Conservation (phyloP, 2,113 vertebrate genomes). For the Centropristis striata region DNA sequence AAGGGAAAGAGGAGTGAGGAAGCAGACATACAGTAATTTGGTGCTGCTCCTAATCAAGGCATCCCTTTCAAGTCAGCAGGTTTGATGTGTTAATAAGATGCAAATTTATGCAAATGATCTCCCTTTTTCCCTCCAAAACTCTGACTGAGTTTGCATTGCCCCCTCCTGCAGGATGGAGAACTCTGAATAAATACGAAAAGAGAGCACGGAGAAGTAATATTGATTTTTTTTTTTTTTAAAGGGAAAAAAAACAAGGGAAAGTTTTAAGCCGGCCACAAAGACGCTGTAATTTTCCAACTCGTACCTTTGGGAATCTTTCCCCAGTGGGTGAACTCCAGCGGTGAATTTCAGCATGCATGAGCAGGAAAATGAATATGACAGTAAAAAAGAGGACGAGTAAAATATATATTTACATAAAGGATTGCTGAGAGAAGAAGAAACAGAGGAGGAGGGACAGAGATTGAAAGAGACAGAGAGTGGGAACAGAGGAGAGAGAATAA, state of each 20-base stretch:
- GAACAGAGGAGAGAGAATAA: slow-evolving; percentile 36
- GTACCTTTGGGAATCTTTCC: slow-evolving; percentile 10
- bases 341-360: neutral
- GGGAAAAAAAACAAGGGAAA: neutral
- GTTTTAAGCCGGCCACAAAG: slow-evolving; percentile 25
- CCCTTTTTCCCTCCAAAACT: slow-evolving; percentile 63
- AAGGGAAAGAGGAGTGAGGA: slow-evolving; percentile 22
- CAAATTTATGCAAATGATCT: slow-evolving; percentile 81
- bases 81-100: slow-evolving; percentile 85
- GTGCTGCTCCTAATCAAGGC: slow-evolving; percentile 79
- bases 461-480: slow-evolving; percentile 26
- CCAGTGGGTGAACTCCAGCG: neutral
- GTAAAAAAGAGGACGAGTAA: slow-evolving; percentile 9
- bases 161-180: slow-evolving; percentile 44
- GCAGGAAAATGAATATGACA: neutral
- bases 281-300: neutral
- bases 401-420: slow-evolving; percentile 53
- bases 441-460: neutral
- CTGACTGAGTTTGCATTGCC: slow-evolving; percentile 44
- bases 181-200: slow-evolving; percentile 45
- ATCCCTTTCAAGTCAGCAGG: slow-evolving; percentile 79
- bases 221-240: slow-evolving; percentile 27
- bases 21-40: slow-evolving; percentile 63
- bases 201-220: neutral
- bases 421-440: slow-evolving; percentile 29